Percentiles rank a stretch among this genome's conserved stretches.
Evolutionary conservation across 2,888 invertebrate genomes (phyloP).

Genomic region (Entomobrya multifasciata): DNA sequence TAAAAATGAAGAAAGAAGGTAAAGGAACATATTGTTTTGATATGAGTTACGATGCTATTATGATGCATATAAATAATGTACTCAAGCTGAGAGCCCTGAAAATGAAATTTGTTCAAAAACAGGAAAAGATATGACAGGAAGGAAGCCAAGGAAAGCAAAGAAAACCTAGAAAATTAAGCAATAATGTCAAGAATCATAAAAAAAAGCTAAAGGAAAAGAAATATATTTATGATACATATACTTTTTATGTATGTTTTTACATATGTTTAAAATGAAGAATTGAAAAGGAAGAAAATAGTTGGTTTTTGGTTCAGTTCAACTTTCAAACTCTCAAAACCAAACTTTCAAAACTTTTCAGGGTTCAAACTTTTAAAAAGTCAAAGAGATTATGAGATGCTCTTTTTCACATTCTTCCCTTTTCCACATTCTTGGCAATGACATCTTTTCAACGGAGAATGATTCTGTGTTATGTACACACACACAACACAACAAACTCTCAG

Average conservation of each 20-base stretch:
- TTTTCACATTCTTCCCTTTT: constrained; percentile 28
- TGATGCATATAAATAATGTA: not conserved
- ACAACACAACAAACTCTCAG: too few relatives aligned
- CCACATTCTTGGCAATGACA: constrained; percentile 66
- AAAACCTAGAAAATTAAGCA: not conserved
- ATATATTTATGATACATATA: too few relatives aligned
- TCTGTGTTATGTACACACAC: not conserved
- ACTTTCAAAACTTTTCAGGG: not conserved
- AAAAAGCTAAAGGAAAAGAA: constrained; percentile 3
- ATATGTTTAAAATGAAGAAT: too few relatives aligned
- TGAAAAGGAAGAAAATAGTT: not conserved
- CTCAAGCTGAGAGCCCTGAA: not conserved
- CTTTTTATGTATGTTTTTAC: too few relatives aligned
- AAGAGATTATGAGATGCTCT: not conserved
- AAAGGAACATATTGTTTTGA: constrained; percentile 1
- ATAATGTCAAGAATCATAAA: too few relatives aligned
- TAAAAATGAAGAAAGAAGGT: not conserved
- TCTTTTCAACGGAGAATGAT: constrained; percentile 10
- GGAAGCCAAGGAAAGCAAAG: constrained; percentile 15
- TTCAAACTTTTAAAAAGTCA: not conserved
- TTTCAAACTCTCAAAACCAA: not conserved
- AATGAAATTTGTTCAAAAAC: not conserved
- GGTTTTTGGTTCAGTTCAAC: not conserved
- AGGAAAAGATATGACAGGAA: not conserved
- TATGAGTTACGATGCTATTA: not conserved